These are phyloP conservation scores for Archivesica marissinica DNA, from an alignment of 1,140 invertebrate genomes.

Conservation along the genomic window DNA sequence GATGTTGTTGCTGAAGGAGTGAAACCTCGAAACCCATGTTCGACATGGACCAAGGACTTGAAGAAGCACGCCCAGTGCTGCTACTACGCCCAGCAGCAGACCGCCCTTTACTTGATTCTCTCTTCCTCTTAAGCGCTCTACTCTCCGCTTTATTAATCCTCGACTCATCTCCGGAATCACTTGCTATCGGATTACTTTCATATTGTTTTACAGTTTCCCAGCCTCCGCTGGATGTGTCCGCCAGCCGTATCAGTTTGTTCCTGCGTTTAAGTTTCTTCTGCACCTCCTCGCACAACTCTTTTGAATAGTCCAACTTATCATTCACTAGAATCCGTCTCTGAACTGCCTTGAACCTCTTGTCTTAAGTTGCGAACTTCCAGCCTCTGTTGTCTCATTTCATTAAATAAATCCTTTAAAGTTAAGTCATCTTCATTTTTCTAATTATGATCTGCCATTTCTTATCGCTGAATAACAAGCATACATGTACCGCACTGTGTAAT, in stretches of 20 bases:
- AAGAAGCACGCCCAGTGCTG: neutral
- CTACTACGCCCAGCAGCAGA: neutral
- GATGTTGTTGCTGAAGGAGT: neutral
- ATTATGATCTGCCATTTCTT: too few species aligned
- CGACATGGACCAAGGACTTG: neutral
- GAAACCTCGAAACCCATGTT: neutral
- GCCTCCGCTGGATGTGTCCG: neutral
- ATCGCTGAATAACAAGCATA: too few species aligned
- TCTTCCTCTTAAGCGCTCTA: slow-evolving; percentile 25
- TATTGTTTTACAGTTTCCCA: slow-evolving; percentile 15
- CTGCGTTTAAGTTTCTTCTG: neutral
- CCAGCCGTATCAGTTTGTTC: slow-evolving; percentile 19
- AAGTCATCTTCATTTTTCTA: too few species aligned
- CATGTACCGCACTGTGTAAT: too few species aligned
- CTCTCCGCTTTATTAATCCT: slow-evolving; percentile 26
- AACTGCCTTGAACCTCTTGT: too few species aligned
- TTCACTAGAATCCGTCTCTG: neutral
- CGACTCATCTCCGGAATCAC: slow-evolving; percentile 16
- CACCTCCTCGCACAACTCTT: neutral
- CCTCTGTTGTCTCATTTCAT: too few species aligned
- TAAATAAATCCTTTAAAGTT: too few species aligned
- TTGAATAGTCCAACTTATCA: neutral
- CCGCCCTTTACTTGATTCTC: neutral
- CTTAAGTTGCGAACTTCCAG: too few species aligned
- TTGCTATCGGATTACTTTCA: slow-evolving; percentile 14